Base-by-base conservation (phyloP, 2,113 vertebrate genomes). In the Oceanites oceanicus region DNA sequence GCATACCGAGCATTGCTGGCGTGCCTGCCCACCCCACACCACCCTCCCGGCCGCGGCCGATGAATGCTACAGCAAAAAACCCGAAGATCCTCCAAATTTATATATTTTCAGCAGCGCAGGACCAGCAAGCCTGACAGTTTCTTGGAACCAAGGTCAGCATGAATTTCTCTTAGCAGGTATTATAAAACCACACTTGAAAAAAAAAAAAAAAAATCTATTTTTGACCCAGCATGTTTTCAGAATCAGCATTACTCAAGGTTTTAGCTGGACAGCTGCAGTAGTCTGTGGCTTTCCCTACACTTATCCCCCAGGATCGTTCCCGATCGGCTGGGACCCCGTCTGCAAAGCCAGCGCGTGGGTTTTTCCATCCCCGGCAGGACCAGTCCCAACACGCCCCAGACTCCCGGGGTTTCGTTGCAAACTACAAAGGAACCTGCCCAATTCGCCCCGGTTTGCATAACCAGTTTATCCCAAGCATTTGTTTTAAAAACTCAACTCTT, bases 351-450 rank as follows among this genome's bases (percentile, higher is more conserved):
- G 80, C 0, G 1, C 2, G 2, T 95, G 86, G 92, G 86, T 93
- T 96, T 95, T 94, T 95, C 94, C 86, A 91, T 38, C 88, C 59
- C 86, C 1, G 0, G 58, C 89, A 75, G 84, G 73, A 89, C 91
- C 50, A 13, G 96, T 87, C 93, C 87, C 70, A 77, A 87, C 96
- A 96, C 1, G 94, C 36, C 80, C 75, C 88, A 74, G 29, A 89
- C 94, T 94, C 86, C 58, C 0, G 6, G 65, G 80, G 59, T 94
- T 97, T 96, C 91, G 76, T 76, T 84, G 25, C 50, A 84, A 96
- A 96, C 94, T 96, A 94, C 93, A 94, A 94, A 96, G 94, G 93
- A 96, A 86, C 96, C 89, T 95, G 89, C 92, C 93, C 93, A 89
- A 36, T 96, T 96, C 0, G 34, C 82, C 89, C 84, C 80, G 5